Evolutionary conservation across 2,888 invertebrate genomes (phyloP).

Genomic region (Spodoptera littoralis): DNA sequence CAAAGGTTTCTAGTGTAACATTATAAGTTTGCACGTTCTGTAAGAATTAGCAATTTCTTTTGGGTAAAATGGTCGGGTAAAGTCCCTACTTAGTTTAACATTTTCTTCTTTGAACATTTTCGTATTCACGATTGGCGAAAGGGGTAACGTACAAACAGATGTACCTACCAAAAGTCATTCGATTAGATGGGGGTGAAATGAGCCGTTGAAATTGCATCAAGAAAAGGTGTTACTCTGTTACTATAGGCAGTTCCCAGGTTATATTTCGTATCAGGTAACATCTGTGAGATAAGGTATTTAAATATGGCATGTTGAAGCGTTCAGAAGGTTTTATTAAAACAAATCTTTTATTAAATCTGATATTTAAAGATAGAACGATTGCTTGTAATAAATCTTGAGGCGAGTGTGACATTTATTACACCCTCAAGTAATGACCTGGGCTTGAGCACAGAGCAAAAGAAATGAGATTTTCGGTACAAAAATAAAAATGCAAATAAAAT

Average conservation of each 20-base stretch:
- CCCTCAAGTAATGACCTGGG: constrained; percentile 29
- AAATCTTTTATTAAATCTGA: constrained; percentile 13
- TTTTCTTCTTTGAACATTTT: constrained; percentile 38
- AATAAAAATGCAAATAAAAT: constrained; percentile 1
- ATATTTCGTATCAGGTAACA: constrained; percentile 28
- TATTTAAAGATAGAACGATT: constrained; percentile 36
- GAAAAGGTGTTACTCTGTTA: constrained; percentile 56
- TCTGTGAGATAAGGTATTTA: constrained; percentile 21
- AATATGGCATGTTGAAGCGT: background rate
- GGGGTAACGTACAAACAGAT: constrained; percentile 54
- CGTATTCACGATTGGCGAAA: constrained; percentile 35
- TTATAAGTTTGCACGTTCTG: constrained; percentile 32
- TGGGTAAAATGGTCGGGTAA: constrained; percentile 25
- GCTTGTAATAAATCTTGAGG: constrained; percentile 37
- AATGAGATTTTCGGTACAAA: constrained; percentile 23
- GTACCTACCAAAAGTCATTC: constrained; percentile 62
- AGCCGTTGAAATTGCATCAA: constrained; percentile 67
- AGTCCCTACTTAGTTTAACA: constrained; percentile 9
- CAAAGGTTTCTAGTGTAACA: constrained; percentile 39
- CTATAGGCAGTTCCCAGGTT: constrained; percentile 39
- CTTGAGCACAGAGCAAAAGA: constrained; percentile 24
- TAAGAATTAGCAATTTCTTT: constrained; percentile 34
- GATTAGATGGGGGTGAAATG: constrained; percentile 69
- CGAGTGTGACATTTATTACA: constrained; percentile 45
- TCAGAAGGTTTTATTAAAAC: constrained; percentile 3